Percentiles rank a stretch among this genome's conserved stretches.
Evolutionary conservation across 2,113 vertebrate species (phyloP).

Genomic region (Eulemur rufifrons): DNA sequence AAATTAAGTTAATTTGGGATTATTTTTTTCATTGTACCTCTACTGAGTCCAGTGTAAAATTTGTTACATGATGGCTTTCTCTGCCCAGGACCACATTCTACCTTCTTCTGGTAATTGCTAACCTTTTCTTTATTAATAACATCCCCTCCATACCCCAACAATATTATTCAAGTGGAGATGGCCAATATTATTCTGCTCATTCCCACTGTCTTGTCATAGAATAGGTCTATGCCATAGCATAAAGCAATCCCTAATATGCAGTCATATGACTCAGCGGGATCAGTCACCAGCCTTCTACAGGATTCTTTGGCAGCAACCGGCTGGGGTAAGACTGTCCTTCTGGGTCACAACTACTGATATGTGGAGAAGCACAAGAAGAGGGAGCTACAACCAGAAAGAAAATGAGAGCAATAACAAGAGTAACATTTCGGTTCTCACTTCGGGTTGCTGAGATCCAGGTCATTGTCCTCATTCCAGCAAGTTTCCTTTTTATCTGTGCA

Average conservation of each 20-base stretch:
- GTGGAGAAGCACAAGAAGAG: not conserved
- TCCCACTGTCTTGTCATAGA: not conserved
- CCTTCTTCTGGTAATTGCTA: not conserved
- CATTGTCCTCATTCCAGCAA: not conserved
- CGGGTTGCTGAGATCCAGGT: not conserved
- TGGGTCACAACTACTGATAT: not conserved
- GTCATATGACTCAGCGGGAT: not conserved
- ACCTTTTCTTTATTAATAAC: not conserved
- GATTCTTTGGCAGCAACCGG: not conserved
- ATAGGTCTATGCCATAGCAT: not conserved
- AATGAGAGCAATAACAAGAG: not conserved
- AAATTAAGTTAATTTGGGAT: not conserved
- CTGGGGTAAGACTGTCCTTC: not conserved
- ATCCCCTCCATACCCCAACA: not conserved
- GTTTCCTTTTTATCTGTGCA: not conserved
- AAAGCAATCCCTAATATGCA: not conserved
- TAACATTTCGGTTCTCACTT: not conserved
- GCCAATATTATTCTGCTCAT: not conserved
- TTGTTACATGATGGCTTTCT: not conserved
- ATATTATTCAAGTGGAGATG: not conserved
- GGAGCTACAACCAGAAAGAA: not conserved
- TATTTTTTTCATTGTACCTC: not conserved
- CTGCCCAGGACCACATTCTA: not conserved
- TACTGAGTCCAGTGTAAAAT: not conserved
- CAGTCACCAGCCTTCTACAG: not conserved